phyloP scores from a whole-genome alignment of 2,113 vertebrate genomes.

The Cichladusa arquata region DNA sequence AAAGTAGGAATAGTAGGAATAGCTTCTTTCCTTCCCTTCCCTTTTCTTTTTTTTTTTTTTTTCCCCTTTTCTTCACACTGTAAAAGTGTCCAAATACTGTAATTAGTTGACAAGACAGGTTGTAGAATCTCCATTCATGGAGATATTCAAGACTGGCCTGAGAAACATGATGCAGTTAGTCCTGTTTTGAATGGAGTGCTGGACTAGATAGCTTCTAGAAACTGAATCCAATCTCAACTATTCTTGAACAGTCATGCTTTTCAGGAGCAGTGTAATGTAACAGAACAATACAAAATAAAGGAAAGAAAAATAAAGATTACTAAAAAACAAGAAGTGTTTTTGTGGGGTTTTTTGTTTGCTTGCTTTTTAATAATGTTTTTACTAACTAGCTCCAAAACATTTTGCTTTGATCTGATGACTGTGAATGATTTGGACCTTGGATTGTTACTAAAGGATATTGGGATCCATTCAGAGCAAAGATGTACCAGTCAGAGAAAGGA shows the following conservation, averaged over 20 bases:
- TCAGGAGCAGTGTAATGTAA: neutral
- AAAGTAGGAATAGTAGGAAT: neutral
- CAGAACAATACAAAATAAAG: neutral
- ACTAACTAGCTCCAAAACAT: neutral
- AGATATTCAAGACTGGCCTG: neutral
- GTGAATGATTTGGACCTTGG: neutral
- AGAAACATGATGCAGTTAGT: neutral
- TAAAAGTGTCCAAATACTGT: neutral
- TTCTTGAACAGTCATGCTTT: neutral
- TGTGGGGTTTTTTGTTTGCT: neutral
- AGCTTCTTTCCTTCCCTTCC: no score
- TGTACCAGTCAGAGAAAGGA: neutral
- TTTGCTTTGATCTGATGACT: neutral
- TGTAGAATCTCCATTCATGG: neutral
- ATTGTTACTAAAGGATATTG: neutral
- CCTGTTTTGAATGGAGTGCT: neutral
- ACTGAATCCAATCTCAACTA: neutral
- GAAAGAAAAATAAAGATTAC: neutral
- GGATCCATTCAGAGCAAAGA: neutral
- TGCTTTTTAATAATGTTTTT: neutral
- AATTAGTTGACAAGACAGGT: neutral
- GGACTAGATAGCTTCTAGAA: neutral
- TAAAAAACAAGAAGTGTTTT: neutral
- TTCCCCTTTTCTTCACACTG: neutral
- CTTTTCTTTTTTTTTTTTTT: neutral